These are phyloP conservation scores for Trinectes maculatus DNA, from an alignment of 2,113 vertebrate species.

Conservation along the genomic window DNA sequence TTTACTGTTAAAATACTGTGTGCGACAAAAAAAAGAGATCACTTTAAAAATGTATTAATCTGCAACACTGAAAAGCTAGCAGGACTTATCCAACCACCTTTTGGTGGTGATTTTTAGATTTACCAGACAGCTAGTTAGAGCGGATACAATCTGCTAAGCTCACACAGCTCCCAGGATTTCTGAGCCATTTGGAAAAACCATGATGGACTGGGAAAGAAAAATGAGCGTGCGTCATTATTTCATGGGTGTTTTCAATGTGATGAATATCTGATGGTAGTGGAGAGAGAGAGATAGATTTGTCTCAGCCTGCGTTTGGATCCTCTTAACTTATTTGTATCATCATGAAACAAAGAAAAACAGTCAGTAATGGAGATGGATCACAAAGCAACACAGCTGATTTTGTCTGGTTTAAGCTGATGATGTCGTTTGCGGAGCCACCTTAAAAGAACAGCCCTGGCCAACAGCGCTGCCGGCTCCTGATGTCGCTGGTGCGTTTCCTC, in stretches of 20 bases:
- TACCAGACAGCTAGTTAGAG: too few species aligned
- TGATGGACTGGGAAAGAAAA: conserved; percentile 40
- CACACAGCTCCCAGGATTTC: conserved; percentile 45
- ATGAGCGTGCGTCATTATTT: conserved; percentile 16
- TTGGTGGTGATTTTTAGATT: too few species aligned
- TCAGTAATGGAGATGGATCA: conserved; percentile 43
- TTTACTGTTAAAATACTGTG: too few species aligned
- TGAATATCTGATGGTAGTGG: not conserved
- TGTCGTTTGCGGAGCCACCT: conserved; percentile 49
- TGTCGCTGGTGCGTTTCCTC: conserved; percentile 46
- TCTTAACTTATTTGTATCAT: conserved; percentile 54
- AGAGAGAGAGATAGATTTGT: conserved; percentile 50
- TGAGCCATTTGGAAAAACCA: conserved; percentile 44
- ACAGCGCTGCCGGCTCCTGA: conserved; percentile 30
- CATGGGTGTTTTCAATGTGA: conserved; percentile 12
- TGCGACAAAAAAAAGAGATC: too few species aligned
- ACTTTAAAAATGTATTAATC: too few species aligned
- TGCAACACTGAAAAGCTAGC: too few species aligned
- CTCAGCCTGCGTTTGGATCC: conserved; percentile 56
- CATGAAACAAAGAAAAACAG: conserved; percentile 36
- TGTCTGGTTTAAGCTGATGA: conserved; percentile 11
- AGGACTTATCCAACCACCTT: too few species aligned
- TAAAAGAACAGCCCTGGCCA: conserved; percentile 57
- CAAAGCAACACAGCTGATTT: conserved; percentile 40
- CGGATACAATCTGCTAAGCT: too few species aligned